phyloP scores from a whole-genome alignment of 1,140 invertebrate species.

The Aphaenogaster rudis region DNA sequence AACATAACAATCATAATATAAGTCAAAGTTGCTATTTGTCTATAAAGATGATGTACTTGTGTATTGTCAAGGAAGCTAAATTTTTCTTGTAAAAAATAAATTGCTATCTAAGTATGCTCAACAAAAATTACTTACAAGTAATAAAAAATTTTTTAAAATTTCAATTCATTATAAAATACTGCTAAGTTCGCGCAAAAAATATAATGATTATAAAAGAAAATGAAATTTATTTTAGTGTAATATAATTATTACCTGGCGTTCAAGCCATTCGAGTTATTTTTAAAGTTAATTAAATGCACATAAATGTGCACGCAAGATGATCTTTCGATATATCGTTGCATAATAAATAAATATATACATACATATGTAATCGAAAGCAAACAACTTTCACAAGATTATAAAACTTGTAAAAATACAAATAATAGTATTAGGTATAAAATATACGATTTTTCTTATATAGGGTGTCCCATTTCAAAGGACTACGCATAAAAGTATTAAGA shows the following conservation, averaged over 20 bases:
- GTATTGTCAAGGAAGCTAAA: too few species aligned
- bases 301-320: background rate
- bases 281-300: background rate
- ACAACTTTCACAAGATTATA: background rate
- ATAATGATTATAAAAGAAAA: background rate
- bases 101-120: too few species aligned
- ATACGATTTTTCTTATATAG: background rate
- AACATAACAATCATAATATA: background rate
- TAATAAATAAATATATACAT: background rate
- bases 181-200: background rate
- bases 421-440: background rate
- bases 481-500: too few species aligned
- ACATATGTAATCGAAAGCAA: background rate
- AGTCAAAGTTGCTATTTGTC: background rate
- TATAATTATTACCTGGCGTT: background rate
- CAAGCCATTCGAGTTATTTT: background rate
- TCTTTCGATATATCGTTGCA: background rate
- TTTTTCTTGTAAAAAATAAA: too few species aligned
- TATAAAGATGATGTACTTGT: too few species aligned
- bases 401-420: conserved; percentile 8
- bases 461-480: too few species aligned
- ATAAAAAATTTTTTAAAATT: too few species aligned
- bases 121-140: too few species aligned
- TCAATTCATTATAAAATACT: background rate
- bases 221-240: background rate